phyloP scores from a whole-genome alignment of 1,140 invertebrate genomes.

The Manduca sexta region DNA sequence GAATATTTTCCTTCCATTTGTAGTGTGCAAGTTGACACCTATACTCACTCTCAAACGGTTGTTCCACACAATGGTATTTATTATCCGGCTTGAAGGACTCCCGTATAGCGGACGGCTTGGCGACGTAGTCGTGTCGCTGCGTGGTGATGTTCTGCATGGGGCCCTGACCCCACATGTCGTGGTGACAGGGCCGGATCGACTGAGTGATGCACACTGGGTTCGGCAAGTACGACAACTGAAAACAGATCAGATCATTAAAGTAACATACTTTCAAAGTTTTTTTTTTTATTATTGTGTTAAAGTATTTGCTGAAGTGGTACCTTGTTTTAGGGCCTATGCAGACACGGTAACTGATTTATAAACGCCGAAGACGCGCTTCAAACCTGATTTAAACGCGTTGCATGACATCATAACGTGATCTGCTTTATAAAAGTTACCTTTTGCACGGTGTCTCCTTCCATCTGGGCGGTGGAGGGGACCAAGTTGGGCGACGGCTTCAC shows the following conservation, averaged over 20 bases:
- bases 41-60: conserved; percentile 67
- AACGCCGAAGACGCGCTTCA: no score
- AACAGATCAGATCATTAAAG: no score
- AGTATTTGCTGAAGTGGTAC: no score
- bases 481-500: conserved; percentile 62
- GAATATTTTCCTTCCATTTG: no score
- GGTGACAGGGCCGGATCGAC: conserved; percentile 56
- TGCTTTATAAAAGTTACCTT: conserved; percentile 58
- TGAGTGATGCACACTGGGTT: conserved; percentile 54
- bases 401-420: no score
- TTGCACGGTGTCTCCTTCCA: conserved; percentile 75
- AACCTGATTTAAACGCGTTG: no score
- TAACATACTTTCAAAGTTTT: no score
- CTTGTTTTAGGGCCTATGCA: no score
- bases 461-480: conserved; percentile 68
- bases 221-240: conserved; percentile 59
- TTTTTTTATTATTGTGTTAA: no score
- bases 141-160: conserved; percentile 82
- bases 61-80: conserved; percentile 71
- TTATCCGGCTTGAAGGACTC: conserved; percentile 71
- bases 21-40: no score
- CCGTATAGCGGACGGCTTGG: conserved; percentile 74
- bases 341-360: no score
- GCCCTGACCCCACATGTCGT: conserved; percentile 74
- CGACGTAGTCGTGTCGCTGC: conserved; percentile 81